These are phyloP conservation scores for Drosophila affinis DNA, from an alignment of 2,888 invertebrate species.

Conservation along the genomic window DNA sequence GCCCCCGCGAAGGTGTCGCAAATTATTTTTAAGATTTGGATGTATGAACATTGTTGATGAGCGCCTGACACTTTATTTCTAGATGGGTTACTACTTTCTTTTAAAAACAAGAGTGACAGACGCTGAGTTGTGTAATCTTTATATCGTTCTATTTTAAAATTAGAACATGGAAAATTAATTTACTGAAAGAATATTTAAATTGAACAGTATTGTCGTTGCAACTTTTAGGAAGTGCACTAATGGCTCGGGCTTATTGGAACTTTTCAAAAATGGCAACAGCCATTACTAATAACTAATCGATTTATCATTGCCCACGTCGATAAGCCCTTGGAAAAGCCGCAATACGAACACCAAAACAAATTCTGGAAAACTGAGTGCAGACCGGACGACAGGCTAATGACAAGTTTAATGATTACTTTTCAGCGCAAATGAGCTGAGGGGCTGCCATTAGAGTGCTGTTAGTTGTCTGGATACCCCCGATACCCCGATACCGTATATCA, in stretches of 20 bases:
- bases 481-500: not conserved
- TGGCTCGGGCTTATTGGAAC: not conserved
- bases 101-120: not conserved
- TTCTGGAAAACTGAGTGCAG: not conserved
- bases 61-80: not conserved
- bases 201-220: not conserved
- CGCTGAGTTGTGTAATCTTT: not conserved
- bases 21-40: conserved; percentile 23
- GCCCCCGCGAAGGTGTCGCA: not conserved
- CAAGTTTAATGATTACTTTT: conserved; percentile 67
- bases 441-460: conserved; percentile 65
- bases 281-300: not conserved
- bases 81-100: not conserved
- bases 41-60: conserved; percentile 15
- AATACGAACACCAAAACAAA: not conserved
- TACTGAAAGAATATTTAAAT: no score
- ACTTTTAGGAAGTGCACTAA: not conserved
- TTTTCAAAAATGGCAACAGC: not conserved
- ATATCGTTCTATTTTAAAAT: not conserved
- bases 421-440: conserved; percentile 32
- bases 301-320: not conserved
- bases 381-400: conserved; percentile 56
- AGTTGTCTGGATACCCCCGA: conserved; percentile 26
- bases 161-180: not conserved
- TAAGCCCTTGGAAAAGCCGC: not conserved